phyloP scores from a whole-genome alignment of 2,113 vertebrate species.

The Seriola quinqueradiata region DNA sequence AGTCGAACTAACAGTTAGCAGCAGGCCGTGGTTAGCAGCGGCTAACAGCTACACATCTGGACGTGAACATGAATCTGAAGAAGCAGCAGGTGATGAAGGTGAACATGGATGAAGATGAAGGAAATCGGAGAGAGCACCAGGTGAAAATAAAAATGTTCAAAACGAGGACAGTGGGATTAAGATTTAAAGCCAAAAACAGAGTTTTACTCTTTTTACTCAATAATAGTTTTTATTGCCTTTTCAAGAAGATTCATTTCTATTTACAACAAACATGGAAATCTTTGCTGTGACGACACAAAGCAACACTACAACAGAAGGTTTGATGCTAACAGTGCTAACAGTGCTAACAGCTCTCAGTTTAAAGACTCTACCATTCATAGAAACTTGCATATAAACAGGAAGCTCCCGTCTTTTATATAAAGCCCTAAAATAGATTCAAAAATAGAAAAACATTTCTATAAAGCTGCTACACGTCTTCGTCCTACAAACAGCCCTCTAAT shows the following conservation, averaged over 20 bases:
- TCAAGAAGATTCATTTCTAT: constrained; percentile 88
- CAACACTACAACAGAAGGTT: constrained; percentile 80
- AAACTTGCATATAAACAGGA: constrained; percentile 97
- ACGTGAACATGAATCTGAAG: background rate
- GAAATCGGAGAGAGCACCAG: background rate
- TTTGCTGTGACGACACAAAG: constrained; percentile 92
- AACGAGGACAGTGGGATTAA: no score
- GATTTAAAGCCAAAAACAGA: background rate
- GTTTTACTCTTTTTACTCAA: background rate
- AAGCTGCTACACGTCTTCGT: constrained; percentile 67
- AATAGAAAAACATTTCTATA: constrained; percentile 93
- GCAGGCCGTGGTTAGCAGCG: background rate
- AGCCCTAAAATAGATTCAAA: constrained; percentile 95
- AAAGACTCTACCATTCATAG: constrained; percentile 87
- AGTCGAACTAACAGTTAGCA: no score
- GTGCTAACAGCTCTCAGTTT: background rate
- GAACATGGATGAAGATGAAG: background rate
- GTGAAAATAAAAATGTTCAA: background rate
- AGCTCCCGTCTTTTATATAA: constrained; percentile 93
- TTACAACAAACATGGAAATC: constrained; percentile 93
- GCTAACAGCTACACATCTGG: background rate
- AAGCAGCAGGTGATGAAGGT: no score
- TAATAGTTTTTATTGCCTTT: constrained; percentile 91
- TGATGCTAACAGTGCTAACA: constrained; percentile 16
- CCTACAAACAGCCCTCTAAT: constrained; percentile 89